These are phyloP conservation scores for Meiosimyza decipiens DNA, from an alignment of 2,888 invertebrate genomes.

Conservation along the genomic window DNA sequence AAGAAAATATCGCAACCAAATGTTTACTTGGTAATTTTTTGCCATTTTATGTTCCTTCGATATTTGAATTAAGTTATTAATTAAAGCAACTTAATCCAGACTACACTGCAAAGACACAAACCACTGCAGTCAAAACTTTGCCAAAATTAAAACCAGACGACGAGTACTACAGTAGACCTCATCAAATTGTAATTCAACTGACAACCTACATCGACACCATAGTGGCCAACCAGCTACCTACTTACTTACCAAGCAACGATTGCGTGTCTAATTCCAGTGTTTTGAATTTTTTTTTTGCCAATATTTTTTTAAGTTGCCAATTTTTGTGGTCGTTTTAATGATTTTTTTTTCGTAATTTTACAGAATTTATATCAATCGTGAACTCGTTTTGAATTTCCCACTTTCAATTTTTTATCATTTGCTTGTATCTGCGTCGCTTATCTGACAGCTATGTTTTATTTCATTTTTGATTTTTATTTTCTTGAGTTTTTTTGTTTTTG, in stretches of 20 bases:
- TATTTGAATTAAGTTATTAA: too few relatives aligned
- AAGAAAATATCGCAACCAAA: too few relatives aligned
- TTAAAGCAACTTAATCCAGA: too few relatives aligned
- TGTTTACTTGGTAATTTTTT: too few relatives aligned
- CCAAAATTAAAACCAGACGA: too few relatives aligned
- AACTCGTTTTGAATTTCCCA: conserved; percentile 30
- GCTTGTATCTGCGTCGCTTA: conserved; percentile 17
- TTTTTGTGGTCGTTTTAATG: not conserved
- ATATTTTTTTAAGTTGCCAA: not conserved
- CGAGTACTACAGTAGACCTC: too few relatives aligned
- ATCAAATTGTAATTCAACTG: not conserved
- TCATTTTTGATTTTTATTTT: not conserved
- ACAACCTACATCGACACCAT: conserved; percentile 25
- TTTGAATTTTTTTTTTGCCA: not conserved
- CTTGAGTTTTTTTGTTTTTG: too few relatives aligned
- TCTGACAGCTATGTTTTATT: conserved; percentile 24
- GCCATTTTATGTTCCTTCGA: too few relatives aligned
- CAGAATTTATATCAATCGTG: conserved; percentile 1
- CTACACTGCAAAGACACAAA: too few relatives aligned
- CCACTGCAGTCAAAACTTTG: too few relatives aligned
- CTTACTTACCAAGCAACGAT: not conserved
- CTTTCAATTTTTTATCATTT: conserved; percentile 31
- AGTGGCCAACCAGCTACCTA: conserved; percentile 4
- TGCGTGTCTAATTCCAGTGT: conserved; percentile 29
- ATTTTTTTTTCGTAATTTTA: conserved; percentile 4